Conservation (phyloP, 2,113 vertebrate genomes). For the Amblyopsis rosae region DNA sequence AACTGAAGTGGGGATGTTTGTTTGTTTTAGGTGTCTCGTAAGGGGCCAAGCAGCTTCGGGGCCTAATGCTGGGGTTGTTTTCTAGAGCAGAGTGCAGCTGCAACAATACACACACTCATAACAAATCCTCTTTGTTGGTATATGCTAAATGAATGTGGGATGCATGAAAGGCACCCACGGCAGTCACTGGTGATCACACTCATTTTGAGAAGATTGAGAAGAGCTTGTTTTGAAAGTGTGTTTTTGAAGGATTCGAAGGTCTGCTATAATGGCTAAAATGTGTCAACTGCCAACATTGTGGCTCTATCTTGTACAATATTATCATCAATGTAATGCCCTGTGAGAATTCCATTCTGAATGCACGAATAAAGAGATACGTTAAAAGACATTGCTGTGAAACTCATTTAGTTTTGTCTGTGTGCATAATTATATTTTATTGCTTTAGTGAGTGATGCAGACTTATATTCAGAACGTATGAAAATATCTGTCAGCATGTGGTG, state of each 20-base stretch:
- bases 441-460: no score
- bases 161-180: neutral
- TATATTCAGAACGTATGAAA: no score
- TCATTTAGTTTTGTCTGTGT: neutral
- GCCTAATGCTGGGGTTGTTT: conserved; percentile 9
- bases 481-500: no score
- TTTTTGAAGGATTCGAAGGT: neutral
- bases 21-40: conserved; percentile 37
- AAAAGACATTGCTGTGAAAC: neutral
- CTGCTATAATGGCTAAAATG: neutral
- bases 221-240: neutral
- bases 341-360: no score
- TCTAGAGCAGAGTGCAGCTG: conserved; percentile 42
- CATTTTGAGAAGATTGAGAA: no score
- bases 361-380: no score
- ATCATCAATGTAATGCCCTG: neutral
- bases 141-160: neutral
- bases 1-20: conserved; percentile 6
- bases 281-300: conserved; percentile 9
- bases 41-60: conserved; percentile 12
- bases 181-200: no score
- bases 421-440: no score
- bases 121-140: neutral
- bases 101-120: conserved; percentile 38
- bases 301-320: conserved; percentile 28